Conservation (phyloP, 2,888 invertebrate genomes). For the Bombylius major region DNA sequence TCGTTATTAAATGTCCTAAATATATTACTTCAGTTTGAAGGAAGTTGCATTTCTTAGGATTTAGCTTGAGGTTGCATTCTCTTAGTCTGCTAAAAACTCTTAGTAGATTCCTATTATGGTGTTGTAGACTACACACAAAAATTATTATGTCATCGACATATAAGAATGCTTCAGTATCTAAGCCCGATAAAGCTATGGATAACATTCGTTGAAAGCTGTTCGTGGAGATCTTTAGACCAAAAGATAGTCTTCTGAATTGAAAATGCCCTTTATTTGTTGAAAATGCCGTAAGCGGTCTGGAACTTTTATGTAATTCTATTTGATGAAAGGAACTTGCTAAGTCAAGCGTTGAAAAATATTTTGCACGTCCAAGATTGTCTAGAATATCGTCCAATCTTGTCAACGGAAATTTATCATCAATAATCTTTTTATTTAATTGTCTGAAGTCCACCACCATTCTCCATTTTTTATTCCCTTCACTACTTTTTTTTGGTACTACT, state of each 20-base stretch:
- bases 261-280: conserved; percentile 6
- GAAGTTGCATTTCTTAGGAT: conserved; percentile 6
- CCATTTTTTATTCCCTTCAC: not conserved
- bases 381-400: conserved; percentile 6
- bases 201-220: conserved; percentile 10
- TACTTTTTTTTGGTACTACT: conserved; percentile 14
- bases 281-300: conserved; percentile 12
- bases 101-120: conserved; percentile 8
- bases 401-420: conserved; percentile 6
- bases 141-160: conserved; percentile 15
- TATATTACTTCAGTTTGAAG: conserved; percentile 10
- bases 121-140: conserved; percentile 6
- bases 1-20: conserved; percentile 9
- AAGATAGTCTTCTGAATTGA: conserved; percentile 4
- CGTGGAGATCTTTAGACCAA: conserved; percentile 3
- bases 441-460: not conserved
- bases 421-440: conserved; percentile 8
- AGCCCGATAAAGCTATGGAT: not conserved
- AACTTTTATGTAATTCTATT: conserved; percentile 8
- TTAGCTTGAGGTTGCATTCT: conserved; percentile 4
- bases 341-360: not conserved
- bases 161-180: conserved; percentile 1
- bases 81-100: conserved; percentile 1
- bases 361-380: conserved; percentile 2
- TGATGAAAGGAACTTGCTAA: conserved; percentile 2